These are phyloP conservation scores for Arremon aurantiirostris DNA, from an alignment of 2,797 vertebrate genomes.

Conservation along the genomic window DNA sequence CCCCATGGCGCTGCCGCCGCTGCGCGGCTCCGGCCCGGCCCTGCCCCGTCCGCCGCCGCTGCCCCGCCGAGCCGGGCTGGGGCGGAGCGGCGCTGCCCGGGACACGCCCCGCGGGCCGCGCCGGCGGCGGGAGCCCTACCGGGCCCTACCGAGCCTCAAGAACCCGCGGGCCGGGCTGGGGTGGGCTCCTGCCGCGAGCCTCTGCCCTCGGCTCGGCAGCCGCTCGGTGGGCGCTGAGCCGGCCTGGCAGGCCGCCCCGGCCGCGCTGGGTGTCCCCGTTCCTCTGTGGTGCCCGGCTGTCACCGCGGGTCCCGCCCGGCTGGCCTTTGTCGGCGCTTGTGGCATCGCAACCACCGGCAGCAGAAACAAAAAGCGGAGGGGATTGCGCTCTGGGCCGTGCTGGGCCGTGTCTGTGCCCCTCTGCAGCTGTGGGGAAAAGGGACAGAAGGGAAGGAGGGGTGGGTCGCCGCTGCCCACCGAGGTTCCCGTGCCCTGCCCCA, in stretches of 20 bases:
- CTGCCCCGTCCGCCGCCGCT: neutral
- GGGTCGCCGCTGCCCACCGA: accelerated
- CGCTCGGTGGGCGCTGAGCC: neutral
- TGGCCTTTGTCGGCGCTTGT: neutral
- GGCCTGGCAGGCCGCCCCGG: neutral
- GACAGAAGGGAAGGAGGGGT: neutral
- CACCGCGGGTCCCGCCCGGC: accelerated
- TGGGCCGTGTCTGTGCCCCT: neutral
- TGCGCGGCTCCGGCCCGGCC: neutral
- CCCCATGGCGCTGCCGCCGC: constrained; percentile 77
- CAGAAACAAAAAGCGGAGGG: neutral
- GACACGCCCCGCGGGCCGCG: neutral
- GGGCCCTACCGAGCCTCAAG: too few species aligned
- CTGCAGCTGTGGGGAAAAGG: neutral
- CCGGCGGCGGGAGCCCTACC: neutral
- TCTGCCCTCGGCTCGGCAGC: accelerated
- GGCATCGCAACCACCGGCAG: neutral
- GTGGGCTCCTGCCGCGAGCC: neutral
- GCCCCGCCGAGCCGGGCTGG: neutral
- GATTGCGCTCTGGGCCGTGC: accelerated
- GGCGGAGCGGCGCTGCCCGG: neutral
- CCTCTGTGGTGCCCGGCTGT: accelerated
- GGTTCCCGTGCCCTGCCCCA: too few species aligned
- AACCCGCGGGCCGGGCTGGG: neutral
- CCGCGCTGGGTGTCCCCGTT: neutral